Evolutionary conservation across 1,140 invertebrate species (phyloP).

Genomic region (Mactra quadrangularis): DNA sequence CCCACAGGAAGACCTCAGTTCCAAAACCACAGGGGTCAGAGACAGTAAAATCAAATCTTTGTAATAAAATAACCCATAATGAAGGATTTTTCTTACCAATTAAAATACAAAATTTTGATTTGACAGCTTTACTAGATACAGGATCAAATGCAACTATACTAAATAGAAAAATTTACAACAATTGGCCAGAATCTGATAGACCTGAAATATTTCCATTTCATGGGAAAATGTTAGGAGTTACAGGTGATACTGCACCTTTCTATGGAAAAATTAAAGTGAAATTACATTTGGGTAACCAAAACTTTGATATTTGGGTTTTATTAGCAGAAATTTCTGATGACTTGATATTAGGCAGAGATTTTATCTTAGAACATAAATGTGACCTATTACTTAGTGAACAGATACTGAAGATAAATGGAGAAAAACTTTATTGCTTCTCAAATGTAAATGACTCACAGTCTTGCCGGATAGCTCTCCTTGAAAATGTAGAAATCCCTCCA

Average conservation of each 20-base stretch:
- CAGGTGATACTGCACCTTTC: conserved; percentile 6
- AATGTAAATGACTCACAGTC: neutral
- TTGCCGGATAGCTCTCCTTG: neutral
- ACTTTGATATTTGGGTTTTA: conserved; percentile 1
- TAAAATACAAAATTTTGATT: neutral
- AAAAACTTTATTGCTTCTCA: conserved; percentile 11
- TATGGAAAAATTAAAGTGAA: conserved; percentile 6
- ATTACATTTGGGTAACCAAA: conserved; percentile 8
- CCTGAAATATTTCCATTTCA: conserved; percentile 15
- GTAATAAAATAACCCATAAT: neutral
- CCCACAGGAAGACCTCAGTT: conserved; percentile 10
- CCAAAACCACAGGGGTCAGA: neutral
- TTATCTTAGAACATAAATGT: neutral
- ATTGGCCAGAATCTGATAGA: neutral
- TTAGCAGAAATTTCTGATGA: conserved; percentile 18
- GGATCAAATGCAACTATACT: conserved; percentile 25
- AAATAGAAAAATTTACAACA: neutral
- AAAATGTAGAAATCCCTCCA: conserved; percentile 35
- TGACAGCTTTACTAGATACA: conserved; percentile 22
- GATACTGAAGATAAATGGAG: conserved; percentile 1
- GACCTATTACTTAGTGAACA: conserved; percentile 29
- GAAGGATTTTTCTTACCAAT: conserved; percentile 31
- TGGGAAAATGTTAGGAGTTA: conserved; percentile 7
- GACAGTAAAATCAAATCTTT: neutral
- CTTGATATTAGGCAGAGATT: conserved; percentile 28